Evolutionary conservation across 2,113 vertebrate species (phyloP).

Genomic region (Grammomys dolichurus): DNA sequence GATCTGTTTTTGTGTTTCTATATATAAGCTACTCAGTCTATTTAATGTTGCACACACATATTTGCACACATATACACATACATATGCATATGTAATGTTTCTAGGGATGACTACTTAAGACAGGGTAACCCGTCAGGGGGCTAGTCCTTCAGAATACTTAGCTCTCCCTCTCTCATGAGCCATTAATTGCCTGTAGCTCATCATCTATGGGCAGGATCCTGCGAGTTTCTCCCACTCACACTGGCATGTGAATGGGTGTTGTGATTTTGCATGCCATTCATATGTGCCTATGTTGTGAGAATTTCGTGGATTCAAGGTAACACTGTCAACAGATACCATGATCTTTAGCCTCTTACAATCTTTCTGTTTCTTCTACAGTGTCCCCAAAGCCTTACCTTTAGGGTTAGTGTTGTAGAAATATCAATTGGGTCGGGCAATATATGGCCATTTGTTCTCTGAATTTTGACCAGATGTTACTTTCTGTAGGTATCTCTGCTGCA

Average conservation of each 20-base stretch:
- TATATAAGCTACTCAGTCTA: not conserved
- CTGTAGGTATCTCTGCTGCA: not conserved
- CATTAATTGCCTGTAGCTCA: not conserved
- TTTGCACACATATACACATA: no score
- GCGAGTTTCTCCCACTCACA: not conserved
- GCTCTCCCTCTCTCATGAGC: not conserved
- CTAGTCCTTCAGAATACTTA: not conserved
- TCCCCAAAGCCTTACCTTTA: not conserved
- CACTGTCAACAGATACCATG: not conserved
- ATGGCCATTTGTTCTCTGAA: not conserved
- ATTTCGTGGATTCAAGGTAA: not conserved
- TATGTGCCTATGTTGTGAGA: not conserved
- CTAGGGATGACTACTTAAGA: not conserved
- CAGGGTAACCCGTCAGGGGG: not conserved
- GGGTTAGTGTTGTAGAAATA: not conserved
- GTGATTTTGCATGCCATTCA: not conserved
- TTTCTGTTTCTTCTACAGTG: not conserved
- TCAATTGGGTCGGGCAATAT: not conserved
- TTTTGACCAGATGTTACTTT: not conserved
- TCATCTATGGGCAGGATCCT: not conserved
- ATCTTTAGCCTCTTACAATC: not conserved
- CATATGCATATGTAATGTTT: not conserved
- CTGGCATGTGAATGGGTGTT: not conserved
- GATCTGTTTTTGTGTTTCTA: not conserved
- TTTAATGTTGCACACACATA: not conserved